Evolutionary conservation across 2,113 vertebrate genomes (phyloP).

Genomic region (Burhinus oedicnemus): DNA sequence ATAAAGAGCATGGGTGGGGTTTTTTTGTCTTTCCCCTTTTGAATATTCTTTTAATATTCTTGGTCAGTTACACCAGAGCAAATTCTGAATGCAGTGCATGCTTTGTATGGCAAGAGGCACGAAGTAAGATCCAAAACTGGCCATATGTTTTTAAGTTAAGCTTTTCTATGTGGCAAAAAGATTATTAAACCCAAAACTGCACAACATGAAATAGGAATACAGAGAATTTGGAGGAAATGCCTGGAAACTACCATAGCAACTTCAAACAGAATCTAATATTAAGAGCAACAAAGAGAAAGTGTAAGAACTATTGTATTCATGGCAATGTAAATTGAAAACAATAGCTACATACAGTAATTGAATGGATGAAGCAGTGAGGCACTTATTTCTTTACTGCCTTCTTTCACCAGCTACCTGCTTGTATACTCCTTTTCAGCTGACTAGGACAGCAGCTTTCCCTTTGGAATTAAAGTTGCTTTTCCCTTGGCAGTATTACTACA

Average conservation of each 20-base stretch:
- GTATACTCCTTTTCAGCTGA: neutral
- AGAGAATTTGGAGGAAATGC: neutral
- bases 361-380: neutral
- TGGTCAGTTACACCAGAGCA: neutral
- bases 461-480: neutral
- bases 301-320: neutral
- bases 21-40: neutral
- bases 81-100: neutral
- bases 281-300: neutral
- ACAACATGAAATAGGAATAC: neutral
- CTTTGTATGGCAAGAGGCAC: neutral
- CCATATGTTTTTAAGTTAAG: neutral
- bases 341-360: neutral
- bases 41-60: neutral
- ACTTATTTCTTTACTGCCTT: neutral
- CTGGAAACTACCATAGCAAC: neutral
- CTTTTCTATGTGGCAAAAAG: neutral
- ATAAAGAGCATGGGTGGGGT: neutral
- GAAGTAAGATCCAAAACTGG: neutral
- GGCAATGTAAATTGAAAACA: neutral
- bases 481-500: neutral
- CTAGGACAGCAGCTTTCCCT: neutral
- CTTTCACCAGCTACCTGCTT: neutral
- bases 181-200: neutral
- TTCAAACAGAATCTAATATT: too few species aligned